Percentiles rank a stretch among this genome's conserved stretches.
Evolutionary conservation across 2,797 vertebrate species (phyloP).

Genomic region (Sebastes kiyomatsui): DNA sequence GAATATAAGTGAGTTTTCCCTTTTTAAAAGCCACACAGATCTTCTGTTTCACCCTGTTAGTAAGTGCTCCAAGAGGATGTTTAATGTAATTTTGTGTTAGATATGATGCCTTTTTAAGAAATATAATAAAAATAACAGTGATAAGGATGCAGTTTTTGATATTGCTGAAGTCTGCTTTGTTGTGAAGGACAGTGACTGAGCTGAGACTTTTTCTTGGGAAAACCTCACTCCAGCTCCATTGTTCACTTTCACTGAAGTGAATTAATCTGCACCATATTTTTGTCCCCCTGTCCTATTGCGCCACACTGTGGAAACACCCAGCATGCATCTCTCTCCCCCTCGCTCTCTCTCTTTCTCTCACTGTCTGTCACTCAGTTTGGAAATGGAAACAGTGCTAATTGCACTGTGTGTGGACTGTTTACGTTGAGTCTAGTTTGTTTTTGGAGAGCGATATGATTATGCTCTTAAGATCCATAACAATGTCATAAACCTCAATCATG

Average conservation of each 20-base stretch:
- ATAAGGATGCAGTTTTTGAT: not conserved
- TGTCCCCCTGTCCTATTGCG: constrained; percentile 81
- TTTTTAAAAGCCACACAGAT: not conserved
- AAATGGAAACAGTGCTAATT: constrained; percentile 38
- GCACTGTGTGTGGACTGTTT: constrained; percentile 35
- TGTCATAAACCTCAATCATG: constrained; percentile 54
- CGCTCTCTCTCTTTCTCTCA: constrained; percentile 30
- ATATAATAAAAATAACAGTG: not conserved
- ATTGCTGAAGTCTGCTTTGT: constrained; percentile 11
- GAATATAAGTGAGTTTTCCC: not conserved
- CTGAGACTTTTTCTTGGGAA: constrained; percentile 34
- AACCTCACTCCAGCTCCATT: constrained; percentile 61
- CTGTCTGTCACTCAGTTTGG: not conserved
- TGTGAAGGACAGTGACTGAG: constrained; percentile 33
- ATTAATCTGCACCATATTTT: constrained; percentile 38
- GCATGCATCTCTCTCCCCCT: not conserved
- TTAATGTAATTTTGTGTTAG: not conserved
- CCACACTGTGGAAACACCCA: constrained; percentile 77
- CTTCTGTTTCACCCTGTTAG: not conserved
- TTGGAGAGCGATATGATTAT: constrained; percentile 58
- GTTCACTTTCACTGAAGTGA: constrained; percentile 64
- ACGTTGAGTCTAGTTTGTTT: constrained; percentile 46
- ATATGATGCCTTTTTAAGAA: not conserved
- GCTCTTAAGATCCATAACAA: constrained; percentile 61
- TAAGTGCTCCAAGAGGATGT: not conserved